Evolutionary conservation across 1,140 invertebrate species (phyloP).

Genomic region (Ephestia elutella): DNA sequence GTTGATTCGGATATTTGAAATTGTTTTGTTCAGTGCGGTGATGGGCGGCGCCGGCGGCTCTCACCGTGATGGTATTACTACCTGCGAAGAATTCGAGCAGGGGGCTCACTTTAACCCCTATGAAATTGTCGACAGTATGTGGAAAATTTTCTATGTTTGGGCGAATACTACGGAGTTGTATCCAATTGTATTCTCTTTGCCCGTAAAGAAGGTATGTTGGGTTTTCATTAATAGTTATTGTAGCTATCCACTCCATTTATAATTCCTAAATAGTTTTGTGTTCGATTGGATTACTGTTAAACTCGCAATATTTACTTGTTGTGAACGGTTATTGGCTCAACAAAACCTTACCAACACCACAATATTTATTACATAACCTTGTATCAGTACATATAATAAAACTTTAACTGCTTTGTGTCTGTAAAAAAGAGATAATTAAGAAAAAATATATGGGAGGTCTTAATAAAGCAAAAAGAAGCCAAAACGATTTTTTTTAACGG

Average conservation of each 20-base stretch:
- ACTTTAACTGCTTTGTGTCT: too few relatives aligned
- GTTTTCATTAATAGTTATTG: neutral
- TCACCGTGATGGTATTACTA: constrained; percentile 26
- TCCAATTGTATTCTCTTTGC: constrained; percentile 48
- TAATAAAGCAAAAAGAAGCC: too few relatives aligned
- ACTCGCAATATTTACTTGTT: too few relatives aligned
- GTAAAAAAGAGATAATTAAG: too few relatives aligned
- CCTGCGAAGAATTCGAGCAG: constrained; percentile 54
- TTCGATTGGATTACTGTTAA: too few relatives aligned
- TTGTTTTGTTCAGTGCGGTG: constrained; percentile 33
- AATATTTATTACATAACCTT: too few relatives aligned
- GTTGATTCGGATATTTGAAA: constrained; percentile 38
- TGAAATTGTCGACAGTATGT: constrained; percentile 43
- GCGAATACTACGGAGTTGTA: constrained; percentile 45
- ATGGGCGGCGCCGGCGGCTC: constrained; percentile 4
- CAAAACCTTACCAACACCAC: too few relatives aligned
- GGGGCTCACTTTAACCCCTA: constrained; percentile 40
- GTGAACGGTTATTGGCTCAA: too few relatives aligned
- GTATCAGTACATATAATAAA: too few relatives aligned
- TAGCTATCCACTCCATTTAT: neutral
- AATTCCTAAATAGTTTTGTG: neutral
- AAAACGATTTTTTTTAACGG: too few relatives aligned
- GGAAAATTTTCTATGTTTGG: constrained; percentile 65
- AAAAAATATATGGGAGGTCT: too few relatives aligned
- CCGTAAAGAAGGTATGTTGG: constrained; percentile 39